Evolutionary conservation across 2,888 invertebrate species (phyloP).

Genomic region (Conops quadrifasciatus): DNA sequence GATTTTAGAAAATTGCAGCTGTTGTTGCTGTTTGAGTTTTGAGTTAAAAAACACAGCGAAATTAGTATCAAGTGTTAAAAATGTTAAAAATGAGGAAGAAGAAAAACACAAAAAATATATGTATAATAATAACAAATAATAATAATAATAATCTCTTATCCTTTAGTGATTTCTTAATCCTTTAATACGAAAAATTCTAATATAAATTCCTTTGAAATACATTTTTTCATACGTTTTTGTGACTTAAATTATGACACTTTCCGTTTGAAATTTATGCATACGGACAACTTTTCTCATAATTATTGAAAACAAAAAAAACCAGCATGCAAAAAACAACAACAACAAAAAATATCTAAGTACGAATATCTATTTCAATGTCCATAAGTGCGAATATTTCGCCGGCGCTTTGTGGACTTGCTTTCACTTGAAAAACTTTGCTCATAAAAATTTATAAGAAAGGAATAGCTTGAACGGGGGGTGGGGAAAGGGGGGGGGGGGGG

Average conservation of each 20-base stretch:
- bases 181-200: too few relatives aligned
- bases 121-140: too few relatives aligned
- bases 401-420: background rate
- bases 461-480: background rate
- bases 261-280: too few relatives aligned
- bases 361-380: background rate
- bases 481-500: background rate
- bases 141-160: too few relatives aligned
- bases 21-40: too few relatives aligned
- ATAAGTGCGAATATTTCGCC: slow-evolving; percentile 11
- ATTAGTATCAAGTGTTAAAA: too few relatives aligned
- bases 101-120: too few relatives aligned
- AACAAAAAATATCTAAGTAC: background rate
- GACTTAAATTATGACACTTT: background rate
- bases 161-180: too few relatives aligned
- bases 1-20: background rate
- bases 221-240: too few relatives aligned
- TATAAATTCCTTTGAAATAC: too few relatives aligned
- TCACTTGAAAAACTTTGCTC: slow-evolving; percentile 30
- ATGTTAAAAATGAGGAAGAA: too few relatives aligned
- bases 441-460: slow-evolving; percentile 29
- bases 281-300: background rate
- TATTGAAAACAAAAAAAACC: background rate
- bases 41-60: too few relatives aligned
- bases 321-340: background rate